phyloP scores from a whole-genome alignment of 2,888 invertebrate species.

The Tuberolachnus salignus region DNA sequence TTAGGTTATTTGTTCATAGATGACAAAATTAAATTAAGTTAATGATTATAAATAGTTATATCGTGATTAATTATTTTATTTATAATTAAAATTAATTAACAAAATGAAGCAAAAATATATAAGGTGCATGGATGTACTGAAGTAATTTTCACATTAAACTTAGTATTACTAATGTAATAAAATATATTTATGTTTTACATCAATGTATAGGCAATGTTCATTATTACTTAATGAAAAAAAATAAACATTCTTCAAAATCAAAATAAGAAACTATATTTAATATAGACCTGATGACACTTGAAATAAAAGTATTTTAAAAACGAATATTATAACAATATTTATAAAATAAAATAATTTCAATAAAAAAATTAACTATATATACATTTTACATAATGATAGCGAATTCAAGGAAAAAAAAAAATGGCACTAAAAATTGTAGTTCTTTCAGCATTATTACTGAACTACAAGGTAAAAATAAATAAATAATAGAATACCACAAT shows the following conservation, averaged over 20 bases:
- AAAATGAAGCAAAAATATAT: neutral
- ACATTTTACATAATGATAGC: constrained; percentile 9
- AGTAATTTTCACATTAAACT: neutral
- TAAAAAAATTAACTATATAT: constrained; percentile 19
- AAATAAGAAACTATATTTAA: neutral
- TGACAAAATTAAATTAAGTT: neutral
- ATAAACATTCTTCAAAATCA: neutral
- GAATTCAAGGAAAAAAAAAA: constrained; percentile 18
- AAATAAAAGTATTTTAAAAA: constrained; percentile 15
- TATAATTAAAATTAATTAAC: neutral
- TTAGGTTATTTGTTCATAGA: neutral
- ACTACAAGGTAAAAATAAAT: neutral
- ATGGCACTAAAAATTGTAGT: constrained; percentile 46
- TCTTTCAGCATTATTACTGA: constrained; percentile 33
- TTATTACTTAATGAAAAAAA: neutral
- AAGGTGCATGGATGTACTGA: neutral
- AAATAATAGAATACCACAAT: neutral
- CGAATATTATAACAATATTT: constrained; percentile 16
- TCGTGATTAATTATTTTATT: too few species aligned
- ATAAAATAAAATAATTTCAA: constrained; percentile 23
- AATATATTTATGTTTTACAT: neutral
- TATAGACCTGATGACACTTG: neutral
- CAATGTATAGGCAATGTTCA: neutral
- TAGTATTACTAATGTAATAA: neutral
- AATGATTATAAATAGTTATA: neutral